Evolutionary conservation across 2,113 vertebrate genomes (phyloP), one percentile per base, ranked within the genome.

Genomic region (Xenotilapia caudafasciata): DNA sequence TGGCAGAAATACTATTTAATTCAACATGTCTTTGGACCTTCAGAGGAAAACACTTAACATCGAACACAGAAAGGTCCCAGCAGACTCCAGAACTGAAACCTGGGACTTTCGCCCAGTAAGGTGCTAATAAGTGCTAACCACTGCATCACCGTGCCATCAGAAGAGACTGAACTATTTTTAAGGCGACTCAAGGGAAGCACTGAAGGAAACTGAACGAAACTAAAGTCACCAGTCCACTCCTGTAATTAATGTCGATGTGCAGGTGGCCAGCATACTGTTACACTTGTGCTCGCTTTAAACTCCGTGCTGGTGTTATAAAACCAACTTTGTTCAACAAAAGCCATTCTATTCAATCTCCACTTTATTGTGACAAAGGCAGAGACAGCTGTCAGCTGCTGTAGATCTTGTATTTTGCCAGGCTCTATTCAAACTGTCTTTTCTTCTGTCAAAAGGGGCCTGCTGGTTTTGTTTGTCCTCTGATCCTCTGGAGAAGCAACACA

Each of bases 361-460:
- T 90, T 91, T 51, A 84, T 9, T 23, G 83, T 65, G 49, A 93
- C 93, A 94, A 96, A 96, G 87, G 88, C 89, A 86, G 85, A 81
- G 90, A 93, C 95, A 95, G 94, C 93, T 95, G 95, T 93, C 93
- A 92, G 93, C 92, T 93, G 92, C 90, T 87, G 82, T 83, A 79
- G 84, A 88, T 79, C 85, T 5, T 84, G 87, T 88, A 86, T 93
- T 91, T 89, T 85, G 80, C 82, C 83, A 91, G 90, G 84, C 58
- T 75, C 90, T 79, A 93, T 95, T 94, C 93, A 95, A 28, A 28
- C 77, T 6, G 47, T 85, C 89, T 88, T 94, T 90, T 91, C 89
- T 90, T 82, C 75, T 42, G 56, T 94, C 85, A 70, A 90, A 89
- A 90, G 88, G 6, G 5, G 54, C 91, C 93, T 84, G 87, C 89